A percentile compares a stretch with the other conserved stretches of the same genome.
These are phyloP conservation scores for Balearica regulorum DNA, from an alignment of 2,797 vertebrate genomes.

Conservation along the genomic window DNA sequence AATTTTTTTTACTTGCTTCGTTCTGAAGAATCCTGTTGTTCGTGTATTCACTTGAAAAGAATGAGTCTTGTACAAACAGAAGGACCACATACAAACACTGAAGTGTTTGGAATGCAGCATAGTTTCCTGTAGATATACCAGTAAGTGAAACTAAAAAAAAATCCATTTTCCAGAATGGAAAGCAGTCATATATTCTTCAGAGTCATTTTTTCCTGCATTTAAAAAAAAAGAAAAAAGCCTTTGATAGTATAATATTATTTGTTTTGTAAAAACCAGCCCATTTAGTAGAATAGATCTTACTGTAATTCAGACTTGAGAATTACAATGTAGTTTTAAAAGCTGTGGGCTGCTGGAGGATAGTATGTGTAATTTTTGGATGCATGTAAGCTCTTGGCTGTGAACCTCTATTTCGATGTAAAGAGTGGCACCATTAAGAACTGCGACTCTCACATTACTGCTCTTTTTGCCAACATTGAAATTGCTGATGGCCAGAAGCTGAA, in stretches of 20 bases:
- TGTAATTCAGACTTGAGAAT: not conserved
- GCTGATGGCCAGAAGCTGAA: not conserved
- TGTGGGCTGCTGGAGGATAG: not conserved
- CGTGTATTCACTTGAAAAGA: not conserved
- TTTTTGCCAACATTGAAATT: not conserved
- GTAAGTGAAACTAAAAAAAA: not conserved
- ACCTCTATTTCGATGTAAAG: not conserved
- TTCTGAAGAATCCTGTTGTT: not conserved
- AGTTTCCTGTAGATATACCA: not conserved
- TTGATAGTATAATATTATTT: not conserved
- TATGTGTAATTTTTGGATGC: not conserved
- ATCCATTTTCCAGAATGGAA: not conserved
- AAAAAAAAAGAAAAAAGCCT: not conserved
- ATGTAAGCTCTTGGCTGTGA: not conserved
- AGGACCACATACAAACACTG: not conserved
- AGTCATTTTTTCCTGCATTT: not conserved
- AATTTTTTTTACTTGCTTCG: not conserved
- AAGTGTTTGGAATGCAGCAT: not conserved
- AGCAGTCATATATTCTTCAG: not conserved
- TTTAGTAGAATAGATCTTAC: not conserved
- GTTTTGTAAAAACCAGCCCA: not conserved
- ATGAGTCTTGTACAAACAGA: not conserved
- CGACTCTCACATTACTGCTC: not conserved
- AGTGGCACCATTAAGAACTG: not conserved
- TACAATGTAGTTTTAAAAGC: not conserved